Conservation (phyloP, 2,113 vertebrate species). For the Marmota monax region DNA sequence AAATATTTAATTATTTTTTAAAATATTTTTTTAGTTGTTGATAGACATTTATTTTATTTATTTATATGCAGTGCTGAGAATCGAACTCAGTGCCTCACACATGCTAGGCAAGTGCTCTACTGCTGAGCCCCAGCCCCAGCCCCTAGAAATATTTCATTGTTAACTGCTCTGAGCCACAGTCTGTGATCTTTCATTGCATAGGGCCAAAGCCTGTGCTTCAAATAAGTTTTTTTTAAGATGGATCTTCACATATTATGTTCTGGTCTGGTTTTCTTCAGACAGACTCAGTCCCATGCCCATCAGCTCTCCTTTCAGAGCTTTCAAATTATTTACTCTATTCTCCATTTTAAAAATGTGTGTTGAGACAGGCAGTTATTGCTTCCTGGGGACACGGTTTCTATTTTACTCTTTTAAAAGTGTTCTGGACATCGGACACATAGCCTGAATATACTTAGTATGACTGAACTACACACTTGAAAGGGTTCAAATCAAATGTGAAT, state of each 20-base stretch:
- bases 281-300: fast-evolving
- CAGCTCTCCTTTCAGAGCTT: background rate
- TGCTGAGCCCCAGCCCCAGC: no score
- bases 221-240: background rate
- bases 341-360: background rate
- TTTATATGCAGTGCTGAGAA: no score
- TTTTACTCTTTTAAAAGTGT: background rate
- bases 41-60: no score
- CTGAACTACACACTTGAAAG: background rate
- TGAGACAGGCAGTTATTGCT: no score
- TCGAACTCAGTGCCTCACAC: no score
- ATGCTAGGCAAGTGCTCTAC: no score
- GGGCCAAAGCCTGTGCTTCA: background rate
- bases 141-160: no score
- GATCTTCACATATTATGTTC: background rate
- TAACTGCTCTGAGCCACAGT: background rate
- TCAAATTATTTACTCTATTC: background rate
- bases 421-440: background rate
- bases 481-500: background rate
- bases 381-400: no score
- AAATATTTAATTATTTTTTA: background rate
- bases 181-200: background rate
- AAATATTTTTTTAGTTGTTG: no score
- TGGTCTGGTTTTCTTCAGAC: background rate
- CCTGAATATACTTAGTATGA: no score